These are phyloP conservation scores for Siderastrea radians DNA, from an alignment of 92 coral and sea anemone genomes.

Conservation along the genomic window DNA sequence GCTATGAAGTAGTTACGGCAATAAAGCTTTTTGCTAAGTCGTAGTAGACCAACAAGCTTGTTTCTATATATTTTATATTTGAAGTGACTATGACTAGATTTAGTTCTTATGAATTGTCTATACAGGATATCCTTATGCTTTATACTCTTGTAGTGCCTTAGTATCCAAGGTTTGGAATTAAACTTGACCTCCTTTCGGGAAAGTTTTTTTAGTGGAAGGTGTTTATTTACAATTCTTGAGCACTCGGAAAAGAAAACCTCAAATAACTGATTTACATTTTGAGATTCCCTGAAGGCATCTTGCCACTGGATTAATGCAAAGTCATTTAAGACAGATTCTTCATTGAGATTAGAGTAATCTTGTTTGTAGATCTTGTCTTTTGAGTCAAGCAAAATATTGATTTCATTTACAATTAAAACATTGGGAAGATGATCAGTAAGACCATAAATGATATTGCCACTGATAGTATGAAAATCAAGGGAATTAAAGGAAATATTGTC, in stretches of 20 bases:
- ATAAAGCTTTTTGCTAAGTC: too few species aligned
- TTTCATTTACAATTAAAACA: conserved; percentile 36
- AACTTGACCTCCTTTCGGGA: conserved; percentile 53
- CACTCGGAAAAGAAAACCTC: conserved; percentile 40
- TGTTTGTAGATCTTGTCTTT: conserved; percentile 56
- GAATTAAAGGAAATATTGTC: conserved; percentile 75
- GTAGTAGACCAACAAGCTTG: too few species aligned
- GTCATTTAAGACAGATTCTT: conserved; percentile 36
- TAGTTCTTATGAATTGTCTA: too few species aligned
- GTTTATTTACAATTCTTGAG: conserved; percentile 50
- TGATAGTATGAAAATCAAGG: conserved; percentile 55
- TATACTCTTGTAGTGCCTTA: conserved; percentile 32
- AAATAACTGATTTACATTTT: conserved; percentile 59
- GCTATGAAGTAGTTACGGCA: too few species aligned
- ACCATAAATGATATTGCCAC: conserved; percentile 67
- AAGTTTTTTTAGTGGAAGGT: conserved; percentile 56
- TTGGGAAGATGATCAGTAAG: conserved; percentile 72
- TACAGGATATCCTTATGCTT: conserved; percentile 46
- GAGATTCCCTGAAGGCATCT: conserved; percentile 4
- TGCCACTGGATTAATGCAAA: conserved; percentile 45
- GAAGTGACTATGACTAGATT: too few species aligned
- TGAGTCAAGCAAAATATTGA: conserved; percentile 15
- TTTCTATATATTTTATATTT: too few species aligned
- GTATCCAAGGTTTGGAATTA: conserved; percentile 68
- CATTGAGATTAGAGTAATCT: conserved; percentile 47